Evolutionary conservation across 2,797 vertebrate species (phyloP).

Genomic region (Crypturellus tataupa): DNA sequence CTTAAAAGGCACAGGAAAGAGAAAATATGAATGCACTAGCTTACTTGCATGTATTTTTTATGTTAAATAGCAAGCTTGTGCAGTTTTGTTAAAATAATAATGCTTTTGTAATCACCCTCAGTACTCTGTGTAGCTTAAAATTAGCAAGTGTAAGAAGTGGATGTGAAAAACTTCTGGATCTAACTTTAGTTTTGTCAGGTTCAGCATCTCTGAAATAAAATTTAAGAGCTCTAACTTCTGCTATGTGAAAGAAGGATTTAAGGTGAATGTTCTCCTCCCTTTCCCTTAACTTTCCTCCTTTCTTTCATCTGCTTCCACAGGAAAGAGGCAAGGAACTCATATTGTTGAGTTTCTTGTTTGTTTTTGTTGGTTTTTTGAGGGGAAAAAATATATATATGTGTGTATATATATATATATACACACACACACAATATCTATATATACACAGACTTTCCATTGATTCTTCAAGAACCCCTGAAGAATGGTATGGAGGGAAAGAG

Average conservation of each 20-base stretch:
- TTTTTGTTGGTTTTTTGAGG: too few relatives aligned
- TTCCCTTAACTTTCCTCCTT: neutral
- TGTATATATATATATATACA: too few relatives aligned
- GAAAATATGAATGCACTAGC: neutral
- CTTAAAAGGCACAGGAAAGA: neutral
- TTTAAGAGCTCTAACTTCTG: neutral
- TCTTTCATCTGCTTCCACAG: neutral
- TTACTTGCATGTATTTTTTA: neutral
- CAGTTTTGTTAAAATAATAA: neutral
- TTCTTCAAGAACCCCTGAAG: neutral
- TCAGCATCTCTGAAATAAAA: neutral
- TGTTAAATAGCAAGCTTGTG: neutral
- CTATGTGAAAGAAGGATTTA: neutral
- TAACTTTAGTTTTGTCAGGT: neutral
- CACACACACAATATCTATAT: too few relatives aligned
- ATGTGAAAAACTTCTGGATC: neutral
- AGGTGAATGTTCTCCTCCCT: neutral
- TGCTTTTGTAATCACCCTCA: neutral
- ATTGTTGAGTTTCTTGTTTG: too few relatives aligned
- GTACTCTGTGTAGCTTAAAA: neutral
- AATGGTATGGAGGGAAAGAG: neutral
- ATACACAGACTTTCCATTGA: neutral
- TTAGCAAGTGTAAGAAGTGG: neutral
- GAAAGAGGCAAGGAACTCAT: neutral
- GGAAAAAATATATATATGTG: too few relatives aligned